Evolutionary conservation across 2,797 vertebrate species (phyloP).

Genomic region (Pangasius mekongensis): DNA sequence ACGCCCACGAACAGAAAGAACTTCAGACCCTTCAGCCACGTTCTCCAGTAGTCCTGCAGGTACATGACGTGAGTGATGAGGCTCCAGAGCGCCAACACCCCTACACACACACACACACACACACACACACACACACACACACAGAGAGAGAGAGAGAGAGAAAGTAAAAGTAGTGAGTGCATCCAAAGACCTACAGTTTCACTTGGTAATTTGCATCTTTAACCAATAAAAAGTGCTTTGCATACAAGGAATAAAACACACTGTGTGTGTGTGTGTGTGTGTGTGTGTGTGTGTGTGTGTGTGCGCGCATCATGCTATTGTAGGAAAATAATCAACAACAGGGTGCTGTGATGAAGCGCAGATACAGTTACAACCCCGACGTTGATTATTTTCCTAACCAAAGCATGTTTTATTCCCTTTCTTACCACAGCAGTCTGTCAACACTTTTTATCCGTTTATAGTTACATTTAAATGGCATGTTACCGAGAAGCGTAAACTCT

Average conservation of each 20-base stretch:
- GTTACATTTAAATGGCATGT: background rate
- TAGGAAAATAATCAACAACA: too few species aligned
- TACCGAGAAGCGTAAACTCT: background rate
- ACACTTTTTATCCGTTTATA: background rate
- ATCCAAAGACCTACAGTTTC: background rate
- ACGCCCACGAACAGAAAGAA: conserved; percentile 87
- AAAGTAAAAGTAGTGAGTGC: background rate
- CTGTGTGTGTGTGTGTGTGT: background rate
- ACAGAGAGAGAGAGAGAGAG: background rate
- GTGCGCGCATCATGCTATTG: too few species aligned
- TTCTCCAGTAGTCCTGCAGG: conserved; percentile 94
- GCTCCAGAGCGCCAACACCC: conserved; percentile 92
- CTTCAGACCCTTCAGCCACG: conserved; percentile 92
- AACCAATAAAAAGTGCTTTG: background rate
- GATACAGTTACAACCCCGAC: too few species aligned
- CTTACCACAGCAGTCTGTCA: background rate
- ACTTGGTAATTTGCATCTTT: background rate
- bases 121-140: conserved; percentile 15
- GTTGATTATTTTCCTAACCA: background rate
- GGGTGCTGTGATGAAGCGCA: too few species aligned
- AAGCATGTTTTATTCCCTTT: background rate
- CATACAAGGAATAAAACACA: background rate
- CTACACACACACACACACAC: conserved; percentile 66
- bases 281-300: too few species aligned
- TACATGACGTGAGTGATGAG: conserved; percentile 95